Conservation (phyloP, 2,888 invertebrate genomes). For the Meiosimyza platycephala region DNA sequence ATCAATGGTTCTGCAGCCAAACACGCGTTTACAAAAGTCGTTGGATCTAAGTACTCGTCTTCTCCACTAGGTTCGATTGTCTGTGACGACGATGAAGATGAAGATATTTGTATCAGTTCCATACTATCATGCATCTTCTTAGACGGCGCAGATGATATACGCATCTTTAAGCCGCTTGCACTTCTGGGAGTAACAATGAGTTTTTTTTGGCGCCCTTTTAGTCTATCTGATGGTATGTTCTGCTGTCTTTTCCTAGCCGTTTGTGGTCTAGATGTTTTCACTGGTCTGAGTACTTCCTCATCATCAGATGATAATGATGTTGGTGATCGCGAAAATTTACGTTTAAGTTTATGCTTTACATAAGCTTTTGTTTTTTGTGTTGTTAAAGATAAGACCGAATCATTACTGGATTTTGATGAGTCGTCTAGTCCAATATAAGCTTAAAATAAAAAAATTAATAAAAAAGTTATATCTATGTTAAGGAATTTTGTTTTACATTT, state of each 20-base stretch:
- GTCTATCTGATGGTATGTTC: background rate
- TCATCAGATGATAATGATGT: slow-evolving; percentile 38
- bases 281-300: background rate
- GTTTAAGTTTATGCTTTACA: background rate
- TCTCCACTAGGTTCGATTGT: slow-evolving; percentile 20
- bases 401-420: slow-evolving; percentile 35
- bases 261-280: background rate
- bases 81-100: slow-evolving; percentile 40
- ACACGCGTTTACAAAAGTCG: slow-evolving; percentile 28
- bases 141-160: slow-evolving; percentile 45
- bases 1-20: slow-evolving; percentile 38
- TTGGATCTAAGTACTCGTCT: background rate
- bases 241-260: background rate
- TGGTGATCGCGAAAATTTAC: background rate
- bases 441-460: slow-evolving; percentile 10
- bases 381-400: background rate
- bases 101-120: slow-evolving; percentile 48
- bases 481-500: slow-evolving; percentile 30
- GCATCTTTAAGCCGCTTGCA: slow-evolving; percentile 46
- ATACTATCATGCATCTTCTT: slow-evolving; percentile 33
- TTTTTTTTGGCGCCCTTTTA: slow-evolving; percentile 29
- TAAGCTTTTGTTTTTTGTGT: background rate
- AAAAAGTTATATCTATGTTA: background rate
- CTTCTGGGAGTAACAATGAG: slow-evolving; percentile 42
- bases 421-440: slow-evolving; percentile 42